Base-by-base conservation (phyloP, 1,140 invertebrate species). In the Orius laevigatus region DNA sequence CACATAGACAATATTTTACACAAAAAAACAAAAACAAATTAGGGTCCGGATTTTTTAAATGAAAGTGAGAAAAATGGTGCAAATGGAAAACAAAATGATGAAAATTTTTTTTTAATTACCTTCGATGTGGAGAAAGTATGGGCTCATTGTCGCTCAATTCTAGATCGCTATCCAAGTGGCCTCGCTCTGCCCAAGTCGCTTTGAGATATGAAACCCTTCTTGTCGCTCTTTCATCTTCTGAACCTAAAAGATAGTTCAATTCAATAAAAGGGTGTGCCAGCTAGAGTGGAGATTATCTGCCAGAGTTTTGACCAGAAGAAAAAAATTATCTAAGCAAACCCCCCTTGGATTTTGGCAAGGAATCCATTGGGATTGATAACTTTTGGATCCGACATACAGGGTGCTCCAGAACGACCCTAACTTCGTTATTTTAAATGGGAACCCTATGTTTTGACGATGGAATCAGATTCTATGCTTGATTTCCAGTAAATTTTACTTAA, bases 141-240 rank as follows among this genome's bases (percentile, higher is more conserved):
- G 70, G 65, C 56, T 81, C 76, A 20, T 64, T 62, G 51, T 74
- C 72, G 55, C 76, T 77, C 12, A 75, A 61, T 50, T 76, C 73
- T n/a, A 71, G 63, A 57, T 80, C 76, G 55, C 73, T 74, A 54
- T 79, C 76, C 50, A 79, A 68, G 59, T 76, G 71, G 61, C 78
- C 70, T 45, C 78, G 67, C 56, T 79, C 77, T 36, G 71, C 71
- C 71, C 77, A 69, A 16, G 88, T 92, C 6, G 90, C 90, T 67
- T 87, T 86, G 52, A 93, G 66, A 65, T 94, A 94, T 1, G 88
- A 93, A 39, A 89, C 85, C 53, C 89, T 70, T 57, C 89, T 72
- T 59, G 83, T 84, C 11, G 82, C 74, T 52, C 86, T 78, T 57
- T 88, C 84, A 57, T 84, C 83, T 59, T 89, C 83, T 65, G 67